These are phyloP conservation scores for Pandion haliaetus DNA, from an alignment of 2,113 vertebrate species.

Conservation along the genomic window DNA sequence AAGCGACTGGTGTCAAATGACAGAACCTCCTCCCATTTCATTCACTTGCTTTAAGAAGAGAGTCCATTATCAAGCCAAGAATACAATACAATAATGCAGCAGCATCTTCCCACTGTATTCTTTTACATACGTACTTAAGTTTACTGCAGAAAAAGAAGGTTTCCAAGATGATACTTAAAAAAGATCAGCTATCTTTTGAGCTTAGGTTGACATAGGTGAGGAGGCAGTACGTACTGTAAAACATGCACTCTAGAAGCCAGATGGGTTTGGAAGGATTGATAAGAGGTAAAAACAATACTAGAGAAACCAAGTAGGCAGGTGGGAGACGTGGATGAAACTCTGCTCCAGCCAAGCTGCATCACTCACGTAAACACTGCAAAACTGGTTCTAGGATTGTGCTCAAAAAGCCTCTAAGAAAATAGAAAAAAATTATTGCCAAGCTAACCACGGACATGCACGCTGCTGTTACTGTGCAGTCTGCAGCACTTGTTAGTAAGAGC, in stretches of 20 bases:
- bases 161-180: not conserved
- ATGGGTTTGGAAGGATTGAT: not conserved
- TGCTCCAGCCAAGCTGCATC: not conserved
- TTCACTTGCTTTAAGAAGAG: not conserved
- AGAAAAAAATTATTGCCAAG: not conserved
- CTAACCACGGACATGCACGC: not conserved
- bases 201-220: not conserved
- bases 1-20: too few species aligned
- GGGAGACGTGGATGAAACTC: not conserved
- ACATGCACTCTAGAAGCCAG: not conserved
- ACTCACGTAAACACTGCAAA: not conserved
- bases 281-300: not conserved
- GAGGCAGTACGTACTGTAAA: not conserved
- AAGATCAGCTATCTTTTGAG: not conserved
- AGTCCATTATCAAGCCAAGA: not conserved
- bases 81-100: not conserved
- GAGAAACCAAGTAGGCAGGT: not conserved
- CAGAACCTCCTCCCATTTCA: not conserved
- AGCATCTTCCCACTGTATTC: not conserved
- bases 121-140: not conserved
- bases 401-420: not conserved
- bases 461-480: not conserved
- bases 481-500: not conserved
- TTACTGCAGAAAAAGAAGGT: not conserved
- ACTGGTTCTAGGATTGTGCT: not conserved